These are phyloP conservation scores for Papilio gigon DNA, from an alignment of 2,888 invertebrate species.

Conservation along the genomic window DNA sequence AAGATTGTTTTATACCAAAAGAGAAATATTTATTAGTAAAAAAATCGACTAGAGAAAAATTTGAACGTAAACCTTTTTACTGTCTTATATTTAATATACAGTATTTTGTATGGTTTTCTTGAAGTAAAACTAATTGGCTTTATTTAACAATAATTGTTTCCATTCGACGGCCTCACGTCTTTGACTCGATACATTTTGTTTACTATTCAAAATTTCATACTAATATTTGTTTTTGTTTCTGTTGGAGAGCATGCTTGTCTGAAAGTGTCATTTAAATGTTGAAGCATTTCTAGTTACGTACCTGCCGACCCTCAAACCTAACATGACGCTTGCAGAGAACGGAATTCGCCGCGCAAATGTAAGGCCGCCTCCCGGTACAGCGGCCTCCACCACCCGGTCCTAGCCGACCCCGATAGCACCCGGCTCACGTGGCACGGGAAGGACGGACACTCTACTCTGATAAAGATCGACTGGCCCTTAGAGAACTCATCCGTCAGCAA, in stretches of 20 bases:
- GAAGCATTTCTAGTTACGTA: conserved; percentile 2
- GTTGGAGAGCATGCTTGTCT: conserved; percentile 30
- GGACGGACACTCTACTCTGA: conserved; percentile 76
- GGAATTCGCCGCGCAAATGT: conserved; percentile 73
- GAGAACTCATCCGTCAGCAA: conserved; percentile 65
- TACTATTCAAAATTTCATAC: conserved; percentile 19
- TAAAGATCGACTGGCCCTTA: conserved; percentile 75
- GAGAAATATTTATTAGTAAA: background rate
- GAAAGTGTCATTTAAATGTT: conserved; percentile 16
- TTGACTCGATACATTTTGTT: background rate
- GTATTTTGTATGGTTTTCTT: background rate
- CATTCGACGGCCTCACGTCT: conserved; percentile 3
- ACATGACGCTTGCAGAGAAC: conserved; percentile 69
- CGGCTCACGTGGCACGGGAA: conserved; percentile 76
- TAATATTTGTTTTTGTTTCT: conserved; percentile 19
- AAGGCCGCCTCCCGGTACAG: conserved; percentile 67
- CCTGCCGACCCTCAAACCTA: conserved; percentile 42
- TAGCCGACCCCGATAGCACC: conserved; percentile 52
- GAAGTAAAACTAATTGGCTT: conserved; percentile 15
- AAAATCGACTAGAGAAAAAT: background rate
- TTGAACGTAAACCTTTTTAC: background rate
- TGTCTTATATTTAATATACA: background rate
- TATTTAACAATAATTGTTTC: background rate
- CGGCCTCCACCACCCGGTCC: conserved; percentile 63
- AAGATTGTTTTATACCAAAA: background rate